Percentiles rank a stretch among this genome's conserved stretches.
Conservation (phyloP, 2,113 vertebrate species). For the Callochromis pleurospilus region DNA sequence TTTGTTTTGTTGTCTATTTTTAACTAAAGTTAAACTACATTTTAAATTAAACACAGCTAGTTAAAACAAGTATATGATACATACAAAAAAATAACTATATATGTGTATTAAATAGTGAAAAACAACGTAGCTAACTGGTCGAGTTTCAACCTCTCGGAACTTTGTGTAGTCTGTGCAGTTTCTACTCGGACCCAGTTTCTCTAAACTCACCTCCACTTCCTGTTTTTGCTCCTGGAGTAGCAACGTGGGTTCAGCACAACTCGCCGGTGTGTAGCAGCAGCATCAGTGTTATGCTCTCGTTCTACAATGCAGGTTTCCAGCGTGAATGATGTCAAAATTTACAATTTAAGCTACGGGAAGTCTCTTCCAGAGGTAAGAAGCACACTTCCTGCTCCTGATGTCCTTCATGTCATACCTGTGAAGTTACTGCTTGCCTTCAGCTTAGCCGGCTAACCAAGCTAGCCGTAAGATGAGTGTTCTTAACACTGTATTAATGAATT, state of each 20-base stretch:
- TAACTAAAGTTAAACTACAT: neutral
- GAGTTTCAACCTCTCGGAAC: neutral
- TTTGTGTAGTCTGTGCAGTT: neutral
- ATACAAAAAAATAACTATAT: neutral
- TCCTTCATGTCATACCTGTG: neutral
- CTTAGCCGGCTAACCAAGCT: neutral
- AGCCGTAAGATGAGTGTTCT: neutral
- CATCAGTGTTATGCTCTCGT: slow-evolving; percentile 19
- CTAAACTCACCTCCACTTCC: slow-evolving; percentile 5
- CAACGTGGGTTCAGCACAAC: slow-evolving; percentile 45
- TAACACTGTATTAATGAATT: neutral
- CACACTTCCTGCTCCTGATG: neutral
- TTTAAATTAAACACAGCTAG: neutral
- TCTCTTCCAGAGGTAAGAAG: slow-evolving; percentile 91
- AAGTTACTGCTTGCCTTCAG: neutral
- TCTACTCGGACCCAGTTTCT: slow-evolving; percentile 17
- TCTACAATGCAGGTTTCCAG: slow-evolving; percentile 88
- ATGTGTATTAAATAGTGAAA: neutral
- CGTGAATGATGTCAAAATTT: slow-evolving; percentile 95
- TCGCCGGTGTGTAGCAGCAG: neutral
- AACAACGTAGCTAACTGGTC: neutral
- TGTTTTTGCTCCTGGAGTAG: slow-evolving; percentile 32
- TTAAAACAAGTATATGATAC: neutral
- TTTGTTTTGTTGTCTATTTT: neutral
- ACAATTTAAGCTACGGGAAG: slow-evolving; percentile 92